Evolutionary conservation across 2,888 invertebrate genomes (phyloP).

Genomic region (Tachina grossa): DNA sequence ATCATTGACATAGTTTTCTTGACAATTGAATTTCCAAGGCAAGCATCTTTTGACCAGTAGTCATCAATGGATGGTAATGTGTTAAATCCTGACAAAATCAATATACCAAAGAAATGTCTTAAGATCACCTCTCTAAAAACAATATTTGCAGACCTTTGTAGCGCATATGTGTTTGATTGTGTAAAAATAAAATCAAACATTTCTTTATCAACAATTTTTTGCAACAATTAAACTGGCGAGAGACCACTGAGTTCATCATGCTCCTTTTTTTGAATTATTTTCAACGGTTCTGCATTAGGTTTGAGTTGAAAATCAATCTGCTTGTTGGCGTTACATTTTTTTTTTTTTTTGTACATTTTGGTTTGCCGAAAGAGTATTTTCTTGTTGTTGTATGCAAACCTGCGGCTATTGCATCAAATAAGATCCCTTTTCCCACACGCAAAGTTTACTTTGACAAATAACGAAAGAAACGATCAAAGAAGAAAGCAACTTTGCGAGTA

Average conservation of each 20-base stretch:
- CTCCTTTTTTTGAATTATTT: background rate
- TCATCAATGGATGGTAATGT: slow-evolving; percentile 30
- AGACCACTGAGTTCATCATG: slow-evolving; percentile 10
- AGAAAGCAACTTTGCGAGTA: too few relatives aligned
- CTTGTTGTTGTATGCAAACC: too few relatives aligned
- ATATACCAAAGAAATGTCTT: slow-evolving; percentile 19
- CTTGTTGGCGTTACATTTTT: background rate
- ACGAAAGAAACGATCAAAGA: too few relatives aligned
- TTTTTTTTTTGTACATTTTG: too few relatives aligned
- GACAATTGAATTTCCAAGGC: slow-evolving; percentile 36
- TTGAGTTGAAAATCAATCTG: slow-evolving; percentile 11
- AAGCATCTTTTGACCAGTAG: slow-evolving; percentile 32
- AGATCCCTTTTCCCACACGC: too few relatives aligned
- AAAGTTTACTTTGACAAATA: too few relatives aligned
- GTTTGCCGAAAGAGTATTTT: too few relatives aligned
- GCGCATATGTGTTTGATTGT: slow-evolving; percentile 26
- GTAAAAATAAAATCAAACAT: slow-evolving; percentile 30
- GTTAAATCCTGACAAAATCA: slow-evolving; percentile 16
- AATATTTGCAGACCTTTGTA: slow-evolving; percentile 20
- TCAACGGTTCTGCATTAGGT: slow-evolving; percentile 15
- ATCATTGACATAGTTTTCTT: slow-evolving; percentile 39
- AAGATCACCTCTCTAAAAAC: slow-evolving; percentile 14
- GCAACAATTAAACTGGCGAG: slow-evolving; percentile 14
- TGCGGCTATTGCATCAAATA: too few relatives aligned
- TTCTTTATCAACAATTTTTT: slow-evolving; percentile 16